These are phyloP conservation scores for Tupaia chinensis DNA, from an alignment of 2,113 vertebrate species.

Conservation along the genomic window DNA sequence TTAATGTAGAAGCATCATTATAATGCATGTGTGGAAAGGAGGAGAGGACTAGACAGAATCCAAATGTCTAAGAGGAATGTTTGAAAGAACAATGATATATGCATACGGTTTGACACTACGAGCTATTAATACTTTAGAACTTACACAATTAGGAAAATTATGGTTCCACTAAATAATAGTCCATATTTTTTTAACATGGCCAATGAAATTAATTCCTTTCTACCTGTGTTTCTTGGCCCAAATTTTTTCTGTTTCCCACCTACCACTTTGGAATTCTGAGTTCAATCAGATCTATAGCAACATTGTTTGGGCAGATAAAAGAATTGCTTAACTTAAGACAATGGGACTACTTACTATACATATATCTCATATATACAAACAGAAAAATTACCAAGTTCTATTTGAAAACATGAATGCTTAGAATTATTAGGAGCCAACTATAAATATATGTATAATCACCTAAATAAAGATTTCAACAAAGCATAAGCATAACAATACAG, in stretches of 20 bases:
- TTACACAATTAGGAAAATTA: conserved; percentile 18
- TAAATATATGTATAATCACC: background rate
- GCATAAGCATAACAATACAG: background rate
- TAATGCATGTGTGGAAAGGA: background rate
- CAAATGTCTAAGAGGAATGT: background rate
- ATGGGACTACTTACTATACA: background rate
- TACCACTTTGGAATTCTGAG: background rate
- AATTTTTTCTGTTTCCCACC: background rate
- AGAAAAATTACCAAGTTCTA: conserved; percentile 5
- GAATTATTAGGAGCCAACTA: background rate
- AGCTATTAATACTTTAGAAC: background rate
- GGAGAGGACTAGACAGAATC: background rate
- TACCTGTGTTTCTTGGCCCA: background rate
- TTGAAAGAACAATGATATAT: background rate
- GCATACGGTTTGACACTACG: background rate
- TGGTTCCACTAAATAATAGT: background rate
- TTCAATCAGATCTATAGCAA: background rate
- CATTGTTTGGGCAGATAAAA: background rate
- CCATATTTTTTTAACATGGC: background rate
- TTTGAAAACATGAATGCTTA: conserved; percentile 31
- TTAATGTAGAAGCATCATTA: background rate
- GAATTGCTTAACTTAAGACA: background rate
- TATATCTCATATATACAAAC: background rate
- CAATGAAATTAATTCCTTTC: background rate
- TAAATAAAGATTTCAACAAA: conserved; percentile 8